Conservation (phyloP, 2,797 vertebrate genomes). For the Mus caroli region DNA sequence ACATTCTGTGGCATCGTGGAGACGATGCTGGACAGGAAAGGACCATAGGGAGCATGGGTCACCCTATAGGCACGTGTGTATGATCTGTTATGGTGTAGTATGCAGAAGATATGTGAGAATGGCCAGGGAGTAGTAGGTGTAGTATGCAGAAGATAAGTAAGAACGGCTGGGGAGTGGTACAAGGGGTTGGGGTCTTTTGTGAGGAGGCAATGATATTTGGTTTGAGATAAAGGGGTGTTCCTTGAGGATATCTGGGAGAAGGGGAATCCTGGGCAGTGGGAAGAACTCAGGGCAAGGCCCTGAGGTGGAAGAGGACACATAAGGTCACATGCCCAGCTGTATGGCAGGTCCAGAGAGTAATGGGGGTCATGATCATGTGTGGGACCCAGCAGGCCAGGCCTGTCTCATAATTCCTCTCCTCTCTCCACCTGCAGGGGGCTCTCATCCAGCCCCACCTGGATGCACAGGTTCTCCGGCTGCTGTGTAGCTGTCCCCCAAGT, state of each 20-base stretch:
- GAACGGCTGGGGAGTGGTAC: rapidly evolving
- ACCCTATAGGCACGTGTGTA: rapidly evolving
- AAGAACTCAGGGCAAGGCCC: not conserved
- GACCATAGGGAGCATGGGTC: rapidly evolving
- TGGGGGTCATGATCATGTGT: not conserved
- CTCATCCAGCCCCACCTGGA: not conserved
- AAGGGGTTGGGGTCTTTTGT: not conserved
- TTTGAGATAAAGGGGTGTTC: rapidly evolving
- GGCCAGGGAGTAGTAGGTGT: rapidly evolving
- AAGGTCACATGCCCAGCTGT: rapidly evolving
- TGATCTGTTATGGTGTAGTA: too few relatives aligned
- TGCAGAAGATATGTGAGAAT: rapidly evolving
- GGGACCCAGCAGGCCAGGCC: not conserved
- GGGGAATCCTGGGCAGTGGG: not conserved
- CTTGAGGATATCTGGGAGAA: not conserved
- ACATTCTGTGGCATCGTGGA: not conserved
- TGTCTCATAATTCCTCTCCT: not conserved
- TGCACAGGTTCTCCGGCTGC: constrained; percentile 56
- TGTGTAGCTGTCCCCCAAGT: not conserved
- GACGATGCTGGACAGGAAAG: rapidly evolving
- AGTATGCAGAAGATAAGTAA: rapidly evolving
- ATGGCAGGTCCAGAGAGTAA: rapidly evolving
- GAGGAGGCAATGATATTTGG: rapidly evolving
- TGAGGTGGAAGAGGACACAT: not conserved
- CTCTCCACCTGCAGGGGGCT: constrained; percentile 76